Evolutionary conservation across 2,113 vertebrate species (phyloP).

Genomic region (Columba livia): DNA sequence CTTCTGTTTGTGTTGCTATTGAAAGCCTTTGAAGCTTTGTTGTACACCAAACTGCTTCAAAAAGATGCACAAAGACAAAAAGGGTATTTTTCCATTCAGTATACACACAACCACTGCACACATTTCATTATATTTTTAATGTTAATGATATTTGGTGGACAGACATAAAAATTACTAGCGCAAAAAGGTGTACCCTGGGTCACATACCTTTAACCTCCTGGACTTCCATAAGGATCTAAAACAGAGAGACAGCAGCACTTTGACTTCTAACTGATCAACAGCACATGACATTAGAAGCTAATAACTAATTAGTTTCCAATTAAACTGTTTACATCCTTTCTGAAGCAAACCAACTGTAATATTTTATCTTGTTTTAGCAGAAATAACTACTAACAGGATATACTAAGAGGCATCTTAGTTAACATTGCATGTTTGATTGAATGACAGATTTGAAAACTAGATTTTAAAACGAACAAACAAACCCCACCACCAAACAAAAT

Average conservation of each 20-base stretch:
- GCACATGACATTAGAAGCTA: not conserved
- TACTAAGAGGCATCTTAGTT: not conserved
- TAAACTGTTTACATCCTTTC: not conserved
- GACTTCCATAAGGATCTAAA: not conserved
- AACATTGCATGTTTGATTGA: not conserved
- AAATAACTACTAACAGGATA: not conserved
- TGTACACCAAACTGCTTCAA: not conserved
- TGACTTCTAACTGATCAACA: not conserved
- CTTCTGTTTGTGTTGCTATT: not conserved
- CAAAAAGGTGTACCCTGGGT: not conserved
- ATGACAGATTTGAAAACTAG: not conserved
- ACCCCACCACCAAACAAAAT: not conserved
- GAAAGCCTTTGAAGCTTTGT: not conserved
- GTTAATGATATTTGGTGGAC: not conserved
- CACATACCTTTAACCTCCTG: not conserved
- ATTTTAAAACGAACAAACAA: not conserved
- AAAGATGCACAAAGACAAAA: not conserved
- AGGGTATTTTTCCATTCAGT: not conserved
- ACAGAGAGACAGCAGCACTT: not conserved
- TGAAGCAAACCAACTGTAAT: not conserved
- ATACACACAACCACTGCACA: no score
- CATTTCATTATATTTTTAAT: no score
- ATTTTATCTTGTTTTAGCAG: not conserved
- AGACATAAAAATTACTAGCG: not conserved
- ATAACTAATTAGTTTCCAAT: not conserved